Percentiles rank a stretch among this genome's conserved stretches.
These are phyloP conservation scores for Phytoseiulus persimilis DNA, from an alignment of 2,888 invertebrate species.

Conservation along the genomic window DNA sequence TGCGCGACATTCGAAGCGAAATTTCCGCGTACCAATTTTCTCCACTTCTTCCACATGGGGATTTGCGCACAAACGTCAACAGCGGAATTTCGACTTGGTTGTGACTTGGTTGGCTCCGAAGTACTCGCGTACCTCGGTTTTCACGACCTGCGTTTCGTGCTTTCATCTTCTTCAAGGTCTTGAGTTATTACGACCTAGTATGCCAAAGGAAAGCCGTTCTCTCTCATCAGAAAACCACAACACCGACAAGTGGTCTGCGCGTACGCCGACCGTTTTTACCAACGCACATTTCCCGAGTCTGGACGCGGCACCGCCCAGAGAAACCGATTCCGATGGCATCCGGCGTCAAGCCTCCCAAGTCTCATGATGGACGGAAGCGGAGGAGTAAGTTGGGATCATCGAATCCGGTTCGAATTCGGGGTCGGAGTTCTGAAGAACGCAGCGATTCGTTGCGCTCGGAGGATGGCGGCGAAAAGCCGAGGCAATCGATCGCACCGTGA, in stretches of 20 bases:
- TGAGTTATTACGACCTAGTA: background rate
- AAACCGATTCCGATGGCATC: background rate
- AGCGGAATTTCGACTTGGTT: background rate
- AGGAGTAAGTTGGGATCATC: background rate
- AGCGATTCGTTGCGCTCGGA: no score
- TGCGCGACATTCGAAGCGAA: no score
- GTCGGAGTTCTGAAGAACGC: background rate
- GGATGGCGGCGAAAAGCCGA: no score
- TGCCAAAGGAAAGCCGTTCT: background rate
- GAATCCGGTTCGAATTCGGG: background rate
- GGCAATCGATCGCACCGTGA: no score
- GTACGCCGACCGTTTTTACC: background rate
- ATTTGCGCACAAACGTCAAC: background rate
- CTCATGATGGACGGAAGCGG: background rate
- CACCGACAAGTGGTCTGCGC: background rate
- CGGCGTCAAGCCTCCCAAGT: background rate
- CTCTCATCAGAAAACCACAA: background rate
- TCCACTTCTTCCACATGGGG: background rate
- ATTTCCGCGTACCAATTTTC: conserved; percentile 10
- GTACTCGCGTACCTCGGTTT: background rate
- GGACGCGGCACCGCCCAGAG: background rate
- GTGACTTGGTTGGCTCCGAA: background rate
- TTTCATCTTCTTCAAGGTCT: background rate
- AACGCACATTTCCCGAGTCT: background rate
- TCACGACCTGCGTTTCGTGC: background rate